Evolutionary conservation across 2,888 invertebrate species (phyloP).

Genomic region (Sabatieria punctata): DNA sequence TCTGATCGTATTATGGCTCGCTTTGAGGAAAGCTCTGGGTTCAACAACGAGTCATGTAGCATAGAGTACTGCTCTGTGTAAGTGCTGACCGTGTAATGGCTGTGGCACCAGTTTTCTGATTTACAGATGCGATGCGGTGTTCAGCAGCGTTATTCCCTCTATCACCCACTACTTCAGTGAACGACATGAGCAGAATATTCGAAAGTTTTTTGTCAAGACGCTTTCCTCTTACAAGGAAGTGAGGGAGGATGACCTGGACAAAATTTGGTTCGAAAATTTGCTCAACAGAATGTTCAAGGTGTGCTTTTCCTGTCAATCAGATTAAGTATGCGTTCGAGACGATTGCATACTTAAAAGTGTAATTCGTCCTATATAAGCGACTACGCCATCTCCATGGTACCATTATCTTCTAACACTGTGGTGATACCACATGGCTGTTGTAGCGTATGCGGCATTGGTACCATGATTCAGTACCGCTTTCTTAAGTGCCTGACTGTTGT

Average conservation of each 20-base stretch:
- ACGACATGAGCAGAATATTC: neutral
- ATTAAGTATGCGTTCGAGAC: too few relatives aligned
- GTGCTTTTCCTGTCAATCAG: too few relatives aligned
- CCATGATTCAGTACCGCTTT: too few relatives aligned
- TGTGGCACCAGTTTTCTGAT: neutral
- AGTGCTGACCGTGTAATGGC: neutral
- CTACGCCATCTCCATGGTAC: too few relatives aligned
- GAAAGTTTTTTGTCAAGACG: neutral
- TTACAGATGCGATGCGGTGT: conserved; percentile 5
- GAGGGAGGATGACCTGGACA: neutral
- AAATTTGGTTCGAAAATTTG: neutral
- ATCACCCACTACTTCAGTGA: conserved; percentile 1
- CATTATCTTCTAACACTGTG: too few relatives aligned
- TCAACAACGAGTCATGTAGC: neutral
- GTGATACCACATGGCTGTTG: too few relatives aligned
- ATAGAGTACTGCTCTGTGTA: conserved; percentile 4
- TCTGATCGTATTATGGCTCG: neutral
- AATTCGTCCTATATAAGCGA: too few relatives aligned
- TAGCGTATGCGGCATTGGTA: too few relatives aligned
- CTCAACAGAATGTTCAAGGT: too few relatives aligned
- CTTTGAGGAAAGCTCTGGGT: neutral
- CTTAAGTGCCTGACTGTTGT: too few relatives aligned
- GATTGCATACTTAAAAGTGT: too few relatives aligned
- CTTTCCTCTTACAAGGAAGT: neutral
- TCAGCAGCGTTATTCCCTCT: conserved; percentile 4